Base-by-base conservation (phyloP, 2,888 invertebrate species). In the Sphaeridia pumilis region DNA sequence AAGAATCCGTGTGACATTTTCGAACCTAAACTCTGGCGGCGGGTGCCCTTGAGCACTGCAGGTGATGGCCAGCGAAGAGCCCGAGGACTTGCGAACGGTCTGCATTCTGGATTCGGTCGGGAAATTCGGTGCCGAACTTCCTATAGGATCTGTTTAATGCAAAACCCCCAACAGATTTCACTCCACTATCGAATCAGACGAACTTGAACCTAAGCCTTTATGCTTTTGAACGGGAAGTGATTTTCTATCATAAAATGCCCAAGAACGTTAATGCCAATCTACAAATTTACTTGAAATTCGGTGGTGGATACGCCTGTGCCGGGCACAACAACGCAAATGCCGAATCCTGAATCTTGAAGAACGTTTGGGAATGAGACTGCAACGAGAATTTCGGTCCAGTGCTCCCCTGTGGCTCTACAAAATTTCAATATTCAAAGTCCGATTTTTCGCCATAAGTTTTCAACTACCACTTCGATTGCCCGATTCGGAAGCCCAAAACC, bases 121-220 rank as follows among this genome's bases (percentile, higher is more conserved):
- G 59, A 82, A 78, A 71, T 81, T 82, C 59, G 83, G 83, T 62
- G 79, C 76, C 57, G 82, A 81, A 70, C 81, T 82, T 73, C 83
- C 82, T 73, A 84, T 79, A 65, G 86, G 85, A 76, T 85, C 83
- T 82, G 73, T 41, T n/a, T n/a, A n/a, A n/a, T n/a, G n/a, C n/a
- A n/a, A n/a, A n/a, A n/a, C n/a, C n/a, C n/a, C n/a, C n/a, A n/a
- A n/a, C n/a, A n/a, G n/a, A n/a, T n/a, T n/a, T n/a, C n/a, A n/a
- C n/a, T n/a, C n/a, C n/a, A n/a, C n/a, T n/a, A n/a, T n/a, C n/a
- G n/a, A n/a, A n/a, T n/a, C n/a, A n/a, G n/a, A n/a, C n/a, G n/a
- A n/a, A n/a, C n/a, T n/a, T n/a, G n/a, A n/a, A n/a, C n/a, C n/a
- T n/a, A n/a, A n/a, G n/a, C n/a, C n/a, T n/a, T n/a, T n/a, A n/a